These are phyloP conservation scores for Aurelia coerulea DNA, from an alignment of 30 jellyfish, hydroid and myxozoan genomes.

Conservation along the genomic window DNA sequence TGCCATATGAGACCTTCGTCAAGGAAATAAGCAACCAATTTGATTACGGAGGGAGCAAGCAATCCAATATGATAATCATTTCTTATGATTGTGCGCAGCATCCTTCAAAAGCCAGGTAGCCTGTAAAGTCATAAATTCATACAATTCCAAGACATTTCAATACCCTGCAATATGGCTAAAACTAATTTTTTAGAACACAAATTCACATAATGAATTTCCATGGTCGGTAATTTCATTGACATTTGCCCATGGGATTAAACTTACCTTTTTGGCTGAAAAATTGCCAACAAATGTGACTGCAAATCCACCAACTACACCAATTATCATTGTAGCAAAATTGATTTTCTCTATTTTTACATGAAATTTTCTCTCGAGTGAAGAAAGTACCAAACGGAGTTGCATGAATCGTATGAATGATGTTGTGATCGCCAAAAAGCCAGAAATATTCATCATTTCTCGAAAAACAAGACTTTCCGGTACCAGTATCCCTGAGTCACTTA, in stretches of 20 bases:
- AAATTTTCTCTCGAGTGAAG: conserved; percentile 57
- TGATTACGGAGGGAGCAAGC: too few species aligned
- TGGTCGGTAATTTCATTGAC: too few species aligned
- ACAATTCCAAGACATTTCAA: too few species aligned
- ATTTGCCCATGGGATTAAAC: background rate
- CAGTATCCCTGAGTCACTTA: conserved; percentile 89
- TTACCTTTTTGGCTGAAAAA: conserved; percentile 77
- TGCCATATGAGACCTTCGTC: too few species aligned
- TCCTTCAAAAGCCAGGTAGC: too few species aligned
- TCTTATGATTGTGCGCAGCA: too few species aligned
- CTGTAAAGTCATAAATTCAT: too few species aligned
- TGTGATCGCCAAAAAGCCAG: conserved; percentile 85
- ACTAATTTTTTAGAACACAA: too few species aligned
- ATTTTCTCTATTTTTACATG: conserved; percentile 34
- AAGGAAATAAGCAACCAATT: too few species aligned
- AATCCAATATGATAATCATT: too few species aligned
- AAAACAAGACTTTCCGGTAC: conserved; percentile 89
- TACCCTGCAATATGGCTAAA: too few species aligned
- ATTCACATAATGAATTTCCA: too few species aligned
- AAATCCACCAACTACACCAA: conserved; percentile 86
- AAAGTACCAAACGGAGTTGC: conserved; percentile 64
- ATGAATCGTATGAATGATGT: conserved; percentile 67
- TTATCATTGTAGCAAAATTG: conserved; percentile 45
- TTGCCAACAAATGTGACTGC: conserved; percentile 94
- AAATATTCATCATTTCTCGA: conserved; percentile 86